These are phyloP conservation scores for Melospiza georgiana DNA, from an alignment of 2,113 vertebrate genomes.

Conservation along the genomic window DNA sequence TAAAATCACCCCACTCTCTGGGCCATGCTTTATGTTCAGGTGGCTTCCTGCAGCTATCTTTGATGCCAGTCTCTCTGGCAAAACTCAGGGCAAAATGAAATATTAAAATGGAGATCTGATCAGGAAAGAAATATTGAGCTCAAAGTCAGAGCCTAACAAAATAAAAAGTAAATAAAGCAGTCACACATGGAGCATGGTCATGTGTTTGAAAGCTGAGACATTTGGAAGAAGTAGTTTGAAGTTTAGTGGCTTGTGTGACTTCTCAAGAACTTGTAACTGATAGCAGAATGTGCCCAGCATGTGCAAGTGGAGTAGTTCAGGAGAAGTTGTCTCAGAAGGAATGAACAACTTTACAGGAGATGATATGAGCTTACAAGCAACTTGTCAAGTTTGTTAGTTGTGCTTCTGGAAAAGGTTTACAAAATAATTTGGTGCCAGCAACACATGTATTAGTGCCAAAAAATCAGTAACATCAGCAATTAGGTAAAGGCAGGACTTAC, in stretches of 20 bases:
- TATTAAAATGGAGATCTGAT: background rate
- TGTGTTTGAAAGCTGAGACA: background rate
- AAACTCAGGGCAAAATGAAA: background rate
- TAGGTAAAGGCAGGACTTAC: background rate
- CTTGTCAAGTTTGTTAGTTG: background rate
- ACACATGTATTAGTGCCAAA: background rate
- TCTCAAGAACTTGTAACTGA: background rate
- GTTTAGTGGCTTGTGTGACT: background rate
- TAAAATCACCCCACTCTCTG: fast-evolving
- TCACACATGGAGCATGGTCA: background rate
- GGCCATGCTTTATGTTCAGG: background rate
- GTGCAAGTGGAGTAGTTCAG: background rate
- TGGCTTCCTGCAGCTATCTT: background rate
- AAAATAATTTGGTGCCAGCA: background rate
- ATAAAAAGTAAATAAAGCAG: background rate
- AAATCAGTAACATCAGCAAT: background rate
- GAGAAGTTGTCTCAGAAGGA: background rate
- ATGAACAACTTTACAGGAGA: background rate
- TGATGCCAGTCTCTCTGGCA: background rate
- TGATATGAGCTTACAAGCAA: background rate
- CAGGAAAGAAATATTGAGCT: background rate
- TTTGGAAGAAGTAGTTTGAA: background rate
- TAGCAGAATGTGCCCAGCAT: background rate
- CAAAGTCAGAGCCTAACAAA: background rate
- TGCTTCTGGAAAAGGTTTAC: background rate